Evolutionary conservation across 2,888 invertebrate species (phyloP).

Genomic region (Brachyptera putata): DNA sequence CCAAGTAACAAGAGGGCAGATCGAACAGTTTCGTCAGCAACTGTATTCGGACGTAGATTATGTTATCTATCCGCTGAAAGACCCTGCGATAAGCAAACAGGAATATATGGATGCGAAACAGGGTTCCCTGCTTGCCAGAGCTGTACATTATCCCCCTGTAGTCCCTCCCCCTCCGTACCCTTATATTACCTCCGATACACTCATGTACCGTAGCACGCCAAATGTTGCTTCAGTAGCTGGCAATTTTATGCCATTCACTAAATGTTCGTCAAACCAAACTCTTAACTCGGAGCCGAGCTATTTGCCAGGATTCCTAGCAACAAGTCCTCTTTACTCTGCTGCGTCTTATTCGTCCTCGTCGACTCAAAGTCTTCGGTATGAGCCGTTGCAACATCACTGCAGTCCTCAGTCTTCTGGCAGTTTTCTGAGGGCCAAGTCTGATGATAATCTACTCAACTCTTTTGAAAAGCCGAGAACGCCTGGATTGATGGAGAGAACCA

Average conservation of each 20-base stretch:
- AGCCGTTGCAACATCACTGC: slow-evolving; percentile 36
- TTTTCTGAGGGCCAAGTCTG: slow-evolving; percentile 70
- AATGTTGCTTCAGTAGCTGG: slow-evolving; percentile 51
- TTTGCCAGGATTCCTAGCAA: slow-evolving; percentile 32
- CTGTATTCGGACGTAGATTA: slow-evolving; percentile 88
- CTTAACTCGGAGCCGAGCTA: slow-evolving; percentile 29
- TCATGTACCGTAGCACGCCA: slow-evolving; percentile 79
- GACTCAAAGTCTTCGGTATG: slow-evolving; percentile 45
- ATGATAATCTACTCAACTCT: slow-evolving; percentile 74
- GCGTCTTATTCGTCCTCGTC: slow-evolving; percentile 46
- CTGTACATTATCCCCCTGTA: slow-evolving; percentile 51
- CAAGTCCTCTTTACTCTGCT: slow-evolving; percentile 47
- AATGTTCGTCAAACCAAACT: no score
- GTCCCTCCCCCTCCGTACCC: slow-evolving; percentile 49
- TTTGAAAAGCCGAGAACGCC: slow-evolving; percentile 46
- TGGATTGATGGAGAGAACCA: slow-evolving; percentile 31
- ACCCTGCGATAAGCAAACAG: slow-evolving; percentile 84
- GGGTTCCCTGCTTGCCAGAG: slow-evolving; percentile 64
- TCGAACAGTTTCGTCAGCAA: slow-evolving; percentile 84
- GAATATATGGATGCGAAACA: slow-evolving; percentile 87
- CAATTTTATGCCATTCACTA: slow-evolving; percentile 33
- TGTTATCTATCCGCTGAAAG: slow-evolving; percentile 85
- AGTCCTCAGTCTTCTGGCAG: slow-evolving; percentile 37
- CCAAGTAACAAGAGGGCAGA: slow-evolving; percentile 68
- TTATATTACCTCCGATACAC: slow-evolving; percentile 58